Evolutionary conservation across 2,113 vertebrate species (phyloP).

Genomic region (Tympanuchus pallidicinctus): DNA sequence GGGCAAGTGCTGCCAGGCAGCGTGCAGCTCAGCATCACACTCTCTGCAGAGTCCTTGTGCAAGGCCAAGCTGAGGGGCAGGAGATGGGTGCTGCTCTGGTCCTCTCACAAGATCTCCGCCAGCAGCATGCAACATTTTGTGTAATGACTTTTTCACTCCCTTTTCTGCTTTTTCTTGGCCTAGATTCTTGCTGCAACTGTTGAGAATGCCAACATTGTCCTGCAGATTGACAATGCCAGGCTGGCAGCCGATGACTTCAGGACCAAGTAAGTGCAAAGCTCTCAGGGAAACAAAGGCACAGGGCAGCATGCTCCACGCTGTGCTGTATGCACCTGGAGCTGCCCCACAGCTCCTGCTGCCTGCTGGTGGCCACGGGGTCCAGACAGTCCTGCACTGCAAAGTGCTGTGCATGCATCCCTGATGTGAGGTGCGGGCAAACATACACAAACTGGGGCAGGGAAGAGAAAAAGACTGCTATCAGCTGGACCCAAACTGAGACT

Average conservation of each 20-base stretch:
- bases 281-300: no score
- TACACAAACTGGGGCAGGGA: background rate
- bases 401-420: no score
- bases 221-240: conserved; percentile 93
- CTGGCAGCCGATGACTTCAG: conserved; percentile 93
- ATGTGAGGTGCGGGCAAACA: background rate
- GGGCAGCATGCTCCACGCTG: no score
- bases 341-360: no score
- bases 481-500: background rate
- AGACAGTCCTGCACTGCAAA: no score
- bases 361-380: no score
- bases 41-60: background rate
- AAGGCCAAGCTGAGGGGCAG: background rate
- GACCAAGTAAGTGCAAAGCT: no score
- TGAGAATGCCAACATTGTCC: conserved; percentile 83
- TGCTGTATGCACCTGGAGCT: no score
- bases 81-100: background rate
- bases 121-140: background rate
- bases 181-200: conserved; percentile 86
- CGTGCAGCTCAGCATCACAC: background rate
- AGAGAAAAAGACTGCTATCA: background rate
- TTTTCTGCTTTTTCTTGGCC: background rate
- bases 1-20: accelerated
- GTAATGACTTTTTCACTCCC: background rate
- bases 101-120: background rate